Evolutionary conservation across 2,797 vertebrate genomes (phyloP).

Genomic region (Onychomys torridus): DNA sequence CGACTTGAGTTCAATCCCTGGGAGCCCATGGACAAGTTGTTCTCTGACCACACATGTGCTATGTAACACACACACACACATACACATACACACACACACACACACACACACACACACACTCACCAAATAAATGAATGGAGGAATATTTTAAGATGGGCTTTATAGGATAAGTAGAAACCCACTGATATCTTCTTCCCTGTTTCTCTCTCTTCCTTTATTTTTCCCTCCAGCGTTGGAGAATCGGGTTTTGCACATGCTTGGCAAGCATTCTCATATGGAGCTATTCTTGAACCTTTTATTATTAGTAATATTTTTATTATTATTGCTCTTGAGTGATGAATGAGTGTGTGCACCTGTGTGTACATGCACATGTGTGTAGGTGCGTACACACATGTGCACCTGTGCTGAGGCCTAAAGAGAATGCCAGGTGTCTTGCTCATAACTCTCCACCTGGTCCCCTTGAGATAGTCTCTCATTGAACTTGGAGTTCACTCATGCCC

Average conservation of each 20-base stretch:
- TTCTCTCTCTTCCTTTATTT: not conserved
- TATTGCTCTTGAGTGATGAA: too few species aligned
- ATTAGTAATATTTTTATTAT: not conserved
- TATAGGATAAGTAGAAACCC: not conserved
- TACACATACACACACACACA: not conserved
- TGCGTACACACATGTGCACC: too few species aligned
- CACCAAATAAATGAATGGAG: not conserved
- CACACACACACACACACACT: not conserved
- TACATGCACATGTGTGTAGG: not conserved
- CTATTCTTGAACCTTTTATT: not conserved
- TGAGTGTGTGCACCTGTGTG: not conserved
- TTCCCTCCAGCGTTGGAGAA: not conserved
- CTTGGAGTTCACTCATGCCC: not conserved
- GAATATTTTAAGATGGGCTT: slow-evolving; percentile 16
- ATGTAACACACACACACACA: fast-evolving
- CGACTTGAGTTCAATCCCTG: not conserved
- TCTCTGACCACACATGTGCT: too few species aligned
- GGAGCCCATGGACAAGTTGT: not conserved
- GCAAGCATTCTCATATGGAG: not conserved
- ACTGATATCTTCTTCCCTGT: not conserved
- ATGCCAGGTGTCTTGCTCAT: not conserved
- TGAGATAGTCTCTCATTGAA: not conserved
- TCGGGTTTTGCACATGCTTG: not conserved
- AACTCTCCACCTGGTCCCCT: not conserved
- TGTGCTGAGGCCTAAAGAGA: not conserved